A percentile compares a stretch with the other conserved stretches of the same genome.
phyloP scores from a whole-genome alignment of 2,888 invertebrate genomes.

The Ctena decussata region DNA sequence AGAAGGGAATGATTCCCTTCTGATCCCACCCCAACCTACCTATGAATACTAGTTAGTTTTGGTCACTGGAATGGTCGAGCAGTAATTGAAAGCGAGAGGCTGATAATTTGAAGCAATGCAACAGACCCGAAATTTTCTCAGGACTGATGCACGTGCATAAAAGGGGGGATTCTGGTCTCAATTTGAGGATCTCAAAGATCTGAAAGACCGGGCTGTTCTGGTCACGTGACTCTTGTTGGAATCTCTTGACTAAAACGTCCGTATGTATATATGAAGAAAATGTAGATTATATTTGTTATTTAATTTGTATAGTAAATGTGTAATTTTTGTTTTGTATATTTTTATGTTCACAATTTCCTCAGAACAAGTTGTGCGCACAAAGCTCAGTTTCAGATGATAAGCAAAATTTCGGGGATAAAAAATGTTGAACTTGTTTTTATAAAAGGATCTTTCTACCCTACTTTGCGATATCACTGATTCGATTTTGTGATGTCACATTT shows the following conservation, averaged over 20 bases:
- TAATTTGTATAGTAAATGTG: slow-evolving; percentile 6
- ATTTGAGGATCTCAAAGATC: not conserved
- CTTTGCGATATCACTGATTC: too few species aligned
- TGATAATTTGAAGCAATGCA: too few species aligned
- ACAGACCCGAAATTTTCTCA: too few species aligned
- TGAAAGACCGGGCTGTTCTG: not conserved
- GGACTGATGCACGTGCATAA: not conserved
- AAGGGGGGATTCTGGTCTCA: slow-evolving; percentile 2
- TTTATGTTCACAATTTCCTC: not conserved
- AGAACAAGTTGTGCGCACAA: slow-evolving; percentile 6
- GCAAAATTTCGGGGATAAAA: too few species aligned
- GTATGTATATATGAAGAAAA: not conserved
- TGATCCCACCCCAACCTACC: too few species aligned
- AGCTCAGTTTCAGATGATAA: not conserved
- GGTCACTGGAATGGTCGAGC: too few species aligned
- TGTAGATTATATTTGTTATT: slow-evolving; percentile 9
- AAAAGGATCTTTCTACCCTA: too few species aligned
- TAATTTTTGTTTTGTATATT: not conserved
- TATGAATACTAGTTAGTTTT: too few species aligned
- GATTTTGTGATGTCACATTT: too few species aligned
- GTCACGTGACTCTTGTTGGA: not conserved
- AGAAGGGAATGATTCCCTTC: too few species aligned
- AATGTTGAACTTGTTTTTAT: too few species aligned
- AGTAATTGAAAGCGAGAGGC: too few species aligned
- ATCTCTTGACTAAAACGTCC: not conserved